phyloP scores from a whole-genome alignment of 2,797 vertebrate genomes.

The Myotis pilosus region DNA sequence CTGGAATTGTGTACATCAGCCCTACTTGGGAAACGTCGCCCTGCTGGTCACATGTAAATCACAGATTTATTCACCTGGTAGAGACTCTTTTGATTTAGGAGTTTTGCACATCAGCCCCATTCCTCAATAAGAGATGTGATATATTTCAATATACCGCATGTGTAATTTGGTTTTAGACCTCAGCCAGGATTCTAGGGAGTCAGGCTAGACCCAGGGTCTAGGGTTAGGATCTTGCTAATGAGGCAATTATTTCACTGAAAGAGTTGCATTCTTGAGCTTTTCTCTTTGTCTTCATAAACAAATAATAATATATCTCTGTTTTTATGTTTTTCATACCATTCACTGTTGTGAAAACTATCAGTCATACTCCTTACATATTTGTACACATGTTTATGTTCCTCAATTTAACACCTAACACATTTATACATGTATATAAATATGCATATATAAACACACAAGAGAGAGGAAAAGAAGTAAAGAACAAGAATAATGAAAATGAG shows the following conservation, averaged over 20 bases:
- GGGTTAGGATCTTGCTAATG: not conserved
- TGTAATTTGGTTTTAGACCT: not conserved
- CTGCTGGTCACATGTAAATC: not conserved
- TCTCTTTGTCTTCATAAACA: not conserved
- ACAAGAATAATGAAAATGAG: not conserved
- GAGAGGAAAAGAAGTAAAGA: not conserved
- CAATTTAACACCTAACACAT: slow-evolving; percentile 27
- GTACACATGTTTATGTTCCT: not conserved
- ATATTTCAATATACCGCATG: not conserved
- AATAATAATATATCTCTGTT: not conserved
- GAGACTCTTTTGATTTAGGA: slow-evolving; percentile 44
- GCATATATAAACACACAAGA: not conserved
- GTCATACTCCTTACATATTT: not conserved
- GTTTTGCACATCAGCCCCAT: not conserved
- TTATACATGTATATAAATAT: not conserved
- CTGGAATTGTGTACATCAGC: slow-evolving; percentile 27
- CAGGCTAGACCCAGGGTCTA: not conserved
- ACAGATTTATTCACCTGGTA: slow-evolving; percentile 42
- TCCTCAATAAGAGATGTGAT: not conserved
- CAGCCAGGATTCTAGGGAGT: not conserved
- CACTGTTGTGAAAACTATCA: not conserved
- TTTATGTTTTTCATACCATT: not conserved
- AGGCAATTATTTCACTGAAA: not conserved
- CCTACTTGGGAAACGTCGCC: slow-evolving; percentile 44
- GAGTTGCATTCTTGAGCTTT: not conserved